These are phyloP conservation scores for Brachionus rotundiformis DNA, from an alignment of 1,140 invertebrate species.

Conservation along the genomic window DNA sequence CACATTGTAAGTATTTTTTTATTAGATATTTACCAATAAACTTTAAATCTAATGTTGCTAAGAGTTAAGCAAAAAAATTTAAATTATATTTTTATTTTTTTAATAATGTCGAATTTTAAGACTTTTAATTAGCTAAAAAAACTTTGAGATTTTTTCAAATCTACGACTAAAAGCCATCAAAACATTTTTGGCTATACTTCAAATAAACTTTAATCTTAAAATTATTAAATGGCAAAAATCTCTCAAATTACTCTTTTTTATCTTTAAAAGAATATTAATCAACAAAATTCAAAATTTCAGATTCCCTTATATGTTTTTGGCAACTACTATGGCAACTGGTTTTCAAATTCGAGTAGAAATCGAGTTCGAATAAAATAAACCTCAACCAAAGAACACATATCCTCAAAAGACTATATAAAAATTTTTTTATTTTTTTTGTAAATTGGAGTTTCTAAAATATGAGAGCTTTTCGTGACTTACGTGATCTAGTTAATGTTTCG, in stretches of 20 bases:
- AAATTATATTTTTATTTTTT: neutral
- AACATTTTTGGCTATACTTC: too few relatives aligned
- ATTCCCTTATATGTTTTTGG: constrained; percentile 51
- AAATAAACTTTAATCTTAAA: too few relatives aligned
- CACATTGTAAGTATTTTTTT: constrained; percentile 17
- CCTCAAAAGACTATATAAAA: neutral
- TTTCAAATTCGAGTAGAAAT: constrained; percentile 51
- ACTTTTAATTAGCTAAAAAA: too few relatives aligned
- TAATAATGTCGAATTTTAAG: too few relatives aligned
- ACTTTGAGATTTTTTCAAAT: too few relatives aligned
- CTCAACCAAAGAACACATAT: neutral
- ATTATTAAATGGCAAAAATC: too few relatives aligned
- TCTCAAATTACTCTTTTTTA: too few relatives aligned
- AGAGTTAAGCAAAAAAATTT: too few relatives aligned
- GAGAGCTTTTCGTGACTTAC: constrained; percentile 60
- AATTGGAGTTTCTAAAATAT: constrained; percentile 54
- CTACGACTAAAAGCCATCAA: too few relatives aligned
- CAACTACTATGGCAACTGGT: constrained; percentile 51
- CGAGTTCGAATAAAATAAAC: constrained; percentile 34
- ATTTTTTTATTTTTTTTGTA: neutral
- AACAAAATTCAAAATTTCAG: neutral
- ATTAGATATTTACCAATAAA: neutral
- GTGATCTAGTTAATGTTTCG: constrained; percentile 62
- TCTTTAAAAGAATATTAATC: neutral
- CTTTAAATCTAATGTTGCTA: too few relatives aligned